Evolutionary conservation across 2,797 vertebrate species (phyloP), one percentile per base, ranked within the genome.

Genomic region (Gobio occitaniae): DNA sequence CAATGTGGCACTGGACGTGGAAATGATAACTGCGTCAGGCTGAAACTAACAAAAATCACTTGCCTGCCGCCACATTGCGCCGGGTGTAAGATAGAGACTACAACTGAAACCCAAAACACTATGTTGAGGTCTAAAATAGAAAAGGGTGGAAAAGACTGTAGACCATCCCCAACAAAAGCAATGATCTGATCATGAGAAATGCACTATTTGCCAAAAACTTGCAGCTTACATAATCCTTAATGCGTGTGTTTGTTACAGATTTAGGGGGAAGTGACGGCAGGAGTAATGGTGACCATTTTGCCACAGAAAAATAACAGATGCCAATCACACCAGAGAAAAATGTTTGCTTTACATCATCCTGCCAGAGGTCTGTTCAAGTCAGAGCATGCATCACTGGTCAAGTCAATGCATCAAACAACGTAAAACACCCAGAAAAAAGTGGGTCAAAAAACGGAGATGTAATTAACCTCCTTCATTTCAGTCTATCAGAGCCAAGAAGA

Each of bases 381-480:
- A 29, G 38, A 78, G 76, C 76, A 78, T 2, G 56, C 56, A 47
- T 78, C 15, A 78, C 4, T 1, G n/a, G 56, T 56, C 56, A 12
- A 63, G 54, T 78, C 54, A 61, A 63, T 63, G 38, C 54, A 78
- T 78, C 54, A 78, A 78, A 78, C 54, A 11, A 61, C 13, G 13
- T 63, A 47, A 78, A 78, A 78, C 76, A 80, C 63, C 78, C 52
- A 29, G 63, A 50, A 80, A 48, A 80, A 52, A 54, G 29, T 50
- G 44, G 47, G 29, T 69, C 13, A 50, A n/a, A 68, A 80, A 36
- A 52, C 47, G 2, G 63, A 68, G 36, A 77, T 56, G 32, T 44
- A 77, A 77, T 77, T 77, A 78, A 78, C 38, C 75, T 61, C 54
- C 54, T 77, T 77, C 21, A 19, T 69, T 80, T 69, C 47, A 41